Evolutionary conservation across 2,797 vertebrate species (phyloP), one percentile per base, ranked within the genome.

Genomic region (Parotocinclus haroldoi): DNA sequence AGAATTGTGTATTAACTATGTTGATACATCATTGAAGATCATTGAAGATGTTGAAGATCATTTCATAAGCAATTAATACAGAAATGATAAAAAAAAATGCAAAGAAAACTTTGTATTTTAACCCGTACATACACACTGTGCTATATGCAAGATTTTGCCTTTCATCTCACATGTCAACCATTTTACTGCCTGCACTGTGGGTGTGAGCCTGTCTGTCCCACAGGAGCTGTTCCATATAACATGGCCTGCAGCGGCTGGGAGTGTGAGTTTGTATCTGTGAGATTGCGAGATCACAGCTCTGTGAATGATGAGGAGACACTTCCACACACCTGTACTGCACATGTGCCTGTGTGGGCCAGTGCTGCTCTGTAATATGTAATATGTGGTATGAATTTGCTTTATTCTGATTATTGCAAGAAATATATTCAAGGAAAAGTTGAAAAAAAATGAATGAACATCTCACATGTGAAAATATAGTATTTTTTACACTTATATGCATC

Each of bases 141-240:
- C 10, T 11, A 42, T 42, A 11, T 42, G 40, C 40, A 11, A 9
- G 40, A 9, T 42, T 42, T 42, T 42, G 8, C 10, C 40, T 60
- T 71, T 66, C 60, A 70, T 74, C 69, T 55, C 65, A 19, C 68
- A 63, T 68, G 46, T 59, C 60, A 68, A 69, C 66, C 69, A 56
- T 68, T 81, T 79, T 83, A 83, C 77, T 80, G 39, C 76, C 4
- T 57, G 80, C 78, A 79, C 77, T 73, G 82, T 80, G 71, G 78
- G 80, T 80, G 77, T 27, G 64, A 52, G 78, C 80, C 57, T 71
- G 74, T 90, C 57, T 71, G 74, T 90, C 88, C 85, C 87, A 76
- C 51, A 27, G 85, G 88, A 87, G 81, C 80, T 85, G 86, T 88
- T 86, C 88, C 80, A 88, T 78, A 89, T 90, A 89, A 85, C 85